These are phyloP conservation scores for human DNA, from an alignment of 2,113 vertebrate genomes.

Conservation along the genomic window GRCh38 chr13:91324501-91325000, in stretches of 20 bases:
- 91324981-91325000: constrained; percentile 18
- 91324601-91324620: background rate
- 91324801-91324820: background rate
- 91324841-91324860: background rate
- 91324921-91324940: background rate
- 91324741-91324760: background rate
- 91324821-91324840: background rate
- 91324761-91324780: background rate
- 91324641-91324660: background rate
- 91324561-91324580: too few species aligned
- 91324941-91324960: background rate
- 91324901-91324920: background rate
- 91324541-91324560: too few species aligned
- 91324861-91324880: background rate
- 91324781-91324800: background rate
- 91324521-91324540: too few species aligned
- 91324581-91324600: too few species aligned
- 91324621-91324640: background rate
- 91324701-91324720: background rate
- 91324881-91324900: background rate
- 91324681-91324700: background rate
- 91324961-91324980: background rate
- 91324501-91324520: too few species aligned
- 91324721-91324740: background rate
- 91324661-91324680: background rate